Conservation (phyloP, 2,888 invertebrate species). For the Trachelus stipa region DNA sequence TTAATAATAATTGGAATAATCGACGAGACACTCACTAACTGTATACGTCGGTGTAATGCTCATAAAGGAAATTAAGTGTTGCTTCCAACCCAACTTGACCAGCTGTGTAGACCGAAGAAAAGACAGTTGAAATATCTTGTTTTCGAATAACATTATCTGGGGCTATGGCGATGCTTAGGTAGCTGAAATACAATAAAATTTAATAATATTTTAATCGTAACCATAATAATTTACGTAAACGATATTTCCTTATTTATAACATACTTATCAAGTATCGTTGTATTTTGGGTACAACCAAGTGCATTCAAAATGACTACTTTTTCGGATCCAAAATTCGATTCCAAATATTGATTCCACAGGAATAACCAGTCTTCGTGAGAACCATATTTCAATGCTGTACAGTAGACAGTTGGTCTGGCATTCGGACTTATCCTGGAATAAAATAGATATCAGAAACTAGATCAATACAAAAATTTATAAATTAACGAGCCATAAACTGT, state of each 20-base stretch:
- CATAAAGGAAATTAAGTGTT: slow-evolving; percentile 38
- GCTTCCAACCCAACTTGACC: slow-evolving; percentile 42
- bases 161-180: slow-evolving; percentile 28
- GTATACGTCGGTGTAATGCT: slow-evolving; percentile 34
- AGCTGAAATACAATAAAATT: slow-evolving; percentile 28
- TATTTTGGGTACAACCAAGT: slow-evolving; percentile 68
- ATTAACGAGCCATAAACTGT: not conserved
- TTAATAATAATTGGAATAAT: slow-evolving; percentile 5
- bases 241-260: slow-evolving; percentile 37
- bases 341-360: slow-evolving; percentile 74
- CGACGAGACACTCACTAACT: slow-evolving; percentile 44
- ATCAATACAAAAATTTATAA: not conserved
- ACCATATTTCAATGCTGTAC: slow-evolving; percentile 78
- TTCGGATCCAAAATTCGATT: slow-evolving; percentile 71
- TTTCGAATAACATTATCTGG: slow-evolving; percentile 45
- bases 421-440: slow-evolving; percentile 72
- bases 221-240: slow-evolving; percentile 36
- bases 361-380: slow-evolving; percentile 73
- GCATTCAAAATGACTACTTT: slow-evolving; percentile 67
- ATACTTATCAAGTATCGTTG: slow-evolving; percentile 62
- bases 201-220: not conserved
- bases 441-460: slow-evolving; percentile 5
- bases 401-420: slow-evolving; percentile 79
- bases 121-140: slow-evolving; percentile 61
- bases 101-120: slow-evolving; percentile 59